Conservation (phyloP, 2,113 vertebrate species). For the Dasyornis broadbenti region DNA sequence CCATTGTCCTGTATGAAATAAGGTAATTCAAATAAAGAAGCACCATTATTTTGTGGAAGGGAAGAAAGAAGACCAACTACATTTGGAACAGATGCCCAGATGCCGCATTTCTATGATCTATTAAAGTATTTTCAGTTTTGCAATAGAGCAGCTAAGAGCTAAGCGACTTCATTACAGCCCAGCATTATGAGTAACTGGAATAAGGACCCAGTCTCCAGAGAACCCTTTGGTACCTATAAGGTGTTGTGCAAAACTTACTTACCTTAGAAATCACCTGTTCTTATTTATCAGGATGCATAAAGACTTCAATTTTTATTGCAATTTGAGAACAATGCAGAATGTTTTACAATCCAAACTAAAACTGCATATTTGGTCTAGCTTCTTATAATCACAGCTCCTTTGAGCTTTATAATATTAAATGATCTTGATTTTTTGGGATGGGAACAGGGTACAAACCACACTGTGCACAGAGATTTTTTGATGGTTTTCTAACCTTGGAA, state of each 20-base stretch:
- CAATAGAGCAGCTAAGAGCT: background rate
- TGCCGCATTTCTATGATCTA: background rate
- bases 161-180: background rate
- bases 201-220: background rate
- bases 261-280: background rate
- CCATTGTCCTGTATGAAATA: background rate
- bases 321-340: background rate
- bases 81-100: background rate
- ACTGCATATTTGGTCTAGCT: background rate
- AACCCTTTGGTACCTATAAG: background rate
- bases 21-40: background rate
- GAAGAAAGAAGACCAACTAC: background rate
- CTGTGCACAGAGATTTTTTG: background rate
- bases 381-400: background rate
- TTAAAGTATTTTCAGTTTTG: background rate
- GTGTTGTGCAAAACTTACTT: background rate
- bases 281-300: background rate
- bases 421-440: background rate
- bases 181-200: background rate
- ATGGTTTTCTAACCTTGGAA: background rate
- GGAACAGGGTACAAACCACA: background rate
- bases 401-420: background rate
- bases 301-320: background rate
- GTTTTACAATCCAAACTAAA: background rate
- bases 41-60: background rate